These are phyloP conservation scores for Spilosoma lubricipeda DNA, from an alignment of 2,888 invertebrate genomes.

Conservation along the genomic window DNA sequence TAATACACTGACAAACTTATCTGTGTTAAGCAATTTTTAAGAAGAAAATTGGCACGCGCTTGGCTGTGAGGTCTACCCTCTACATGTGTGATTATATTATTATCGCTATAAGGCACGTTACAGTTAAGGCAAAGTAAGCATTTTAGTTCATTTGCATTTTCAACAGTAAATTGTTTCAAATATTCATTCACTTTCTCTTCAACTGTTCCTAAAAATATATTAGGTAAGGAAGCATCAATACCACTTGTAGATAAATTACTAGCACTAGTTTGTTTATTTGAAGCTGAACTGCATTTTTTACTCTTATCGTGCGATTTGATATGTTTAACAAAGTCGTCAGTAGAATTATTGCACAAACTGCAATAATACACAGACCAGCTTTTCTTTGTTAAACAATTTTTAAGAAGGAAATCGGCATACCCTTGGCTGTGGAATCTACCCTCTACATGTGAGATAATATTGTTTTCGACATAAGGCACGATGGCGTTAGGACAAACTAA, in stretches of 20 bases:
- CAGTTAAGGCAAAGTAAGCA: not conserved
- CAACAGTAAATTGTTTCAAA: not conserved
- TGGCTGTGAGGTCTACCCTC: not conserved
- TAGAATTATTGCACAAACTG: not conserved
- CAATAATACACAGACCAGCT: slow-evolving; percentile 2
- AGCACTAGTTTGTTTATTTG: not conserved
- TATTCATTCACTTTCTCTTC: not conserved
- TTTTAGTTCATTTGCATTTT: not conserved
- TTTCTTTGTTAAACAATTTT: not conserved
- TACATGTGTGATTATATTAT: not conserved
- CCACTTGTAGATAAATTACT: not conserved
- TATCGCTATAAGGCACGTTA: not conserved
- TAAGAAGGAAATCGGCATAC: not conserved
- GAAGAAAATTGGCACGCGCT: not conserved
- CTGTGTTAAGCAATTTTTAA: not conserved
- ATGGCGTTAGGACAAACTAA: not conserved
- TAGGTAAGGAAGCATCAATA: not conserved
- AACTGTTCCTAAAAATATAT: too few species aligned
- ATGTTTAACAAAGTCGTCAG: slow-evolving; percentile 8
- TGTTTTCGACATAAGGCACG: not conserved
- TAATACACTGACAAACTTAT: not conserved
- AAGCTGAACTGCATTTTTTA: not conserved
- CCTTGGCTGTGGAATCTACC: not conserved
- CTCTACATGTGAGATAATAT: not conserved
- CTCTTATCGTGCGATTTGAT: not conserved